Conservation (phyloP, 2,888 invertebrate species). For the Heliconius sara region DNA sequence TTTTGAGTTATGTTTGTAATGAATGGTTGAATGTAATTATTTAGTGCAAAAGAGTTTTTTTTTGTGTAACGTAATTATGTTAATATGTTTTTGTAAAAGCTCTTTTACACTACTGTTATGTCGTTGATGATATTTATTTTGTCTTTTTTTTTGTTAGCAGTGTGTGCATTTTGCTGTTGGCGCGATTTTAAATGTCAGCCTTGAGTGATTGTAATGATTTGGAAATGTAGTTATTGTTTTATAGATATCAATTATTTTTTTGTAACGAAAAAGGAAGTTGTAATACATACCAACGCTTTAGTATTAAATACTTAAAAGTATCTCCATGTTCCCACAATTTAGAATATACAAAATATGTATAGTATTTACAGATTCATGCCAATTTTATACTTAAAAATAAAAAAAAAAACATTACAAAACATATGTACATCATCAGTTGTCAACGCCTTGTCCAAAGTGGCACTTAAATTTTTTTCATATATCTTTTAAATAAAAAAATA, state of each 20-base stretch:
- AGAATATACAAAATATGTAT: not conserved
- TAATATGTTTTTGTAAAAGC: slow-evolving; percentile 1
- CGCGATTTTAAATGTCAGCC: slow-evolving; percentile 45
- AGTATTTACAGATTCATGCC: slow-evolving; percentile 18
- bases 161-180: slow-evolving; percentile 50
- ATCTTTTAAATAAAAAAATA: not conserved
- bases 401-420: not conserved
- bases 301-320: not conserved
- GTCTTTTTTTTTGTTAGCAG: slow-evolving; percentile 12
- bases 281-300: slow-evolving; percentile 19
- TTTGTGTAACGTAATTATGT: not conserved
- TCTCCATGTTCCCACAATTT: slow-evolving; percentile 10
- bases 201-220: slow-evolving; percentile 21
- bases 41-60: slow-evolving; percentile 25
- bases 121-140: not conserved
- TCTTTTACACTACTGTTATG: not conserved
- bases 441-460: not conserved
- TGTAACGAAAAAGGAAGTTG: not conserved
- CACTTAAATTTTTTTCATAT: not conserved
- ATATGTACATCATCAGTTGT: slow-evolving; percentile 8
- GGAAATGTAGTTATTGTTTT: not conserved
- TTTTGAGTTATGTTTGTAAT: slow-evolving; percentile 20
- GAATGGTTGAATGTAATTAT: slow-evolving; percentile 4
- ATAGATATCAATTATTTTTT: not conserved
- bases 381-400: not conserved